phyloP scores from a whole-genome alignment of 2,888 invertebrate genomes.

The Gortyna flavago region DNA sequence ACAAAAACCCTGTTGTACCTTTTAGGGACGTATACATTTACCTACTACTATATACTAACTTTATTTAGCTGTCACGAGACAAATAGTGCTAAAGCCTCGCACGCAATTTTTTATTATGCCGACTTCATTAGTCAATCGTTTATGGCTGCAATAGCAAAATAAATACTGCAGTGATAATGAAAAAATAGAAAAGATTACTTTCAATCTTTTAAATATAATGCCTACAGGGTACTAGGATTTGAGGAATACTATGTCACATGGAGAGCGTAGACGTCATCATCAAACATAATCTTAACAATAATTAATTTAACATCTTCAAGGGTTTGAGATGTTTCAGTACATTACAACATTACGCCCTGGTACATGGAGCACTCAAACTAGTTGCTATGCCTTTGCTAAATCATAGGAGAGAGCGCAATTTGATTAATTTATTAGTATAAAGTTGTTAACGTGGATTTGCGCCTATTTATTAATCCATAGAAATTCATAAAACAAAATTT shows the following conservation, averaged over 20 bases:
- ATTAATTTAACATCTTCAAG: constrained; percentile 6
- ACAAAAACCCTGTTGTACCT: too few relatives aligned
- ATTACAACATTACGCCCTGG: constrained; percentile 1
- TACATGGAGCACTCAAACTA: constrained; percentile 12
- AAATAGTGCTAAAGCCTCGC: not conserved
- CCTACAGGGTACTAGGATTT: constrained; percentile 35
- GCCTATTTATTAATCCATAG: not conserved
- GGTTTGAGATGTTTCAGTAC: not conserved
- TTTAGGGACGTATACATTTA: too few relatives aligned
- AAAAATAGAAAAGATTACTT: constrained; percentile 1
- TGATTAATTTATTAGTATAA: not conserved
- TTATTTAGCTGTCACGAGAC: not conserved
- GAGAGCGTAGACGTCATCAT: constrained; percentile 30
- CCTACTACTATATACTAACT: too few relatives aligned
- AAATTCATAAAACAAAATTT: not conserved
- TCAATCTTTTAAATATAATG: constrained; percentile 9
- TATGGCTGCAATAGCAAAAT: not conserved
- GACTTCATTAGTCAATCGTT: not conserved
- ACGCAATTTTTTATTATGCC: not conserved
- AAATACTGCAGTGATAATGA: constrained; percentile 19
- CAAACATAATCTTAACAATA: constrained; percentile 3
- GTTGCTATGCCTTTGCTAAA: constrained; percentile 26
- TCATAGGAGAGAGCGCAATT: not conserved
- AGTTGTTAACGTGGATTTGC: not conserved
- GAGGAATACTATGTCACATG: constrained; percentile 49